Percentiles rank a stretch among this genome's conserved stretches.
These are phyloP conservation scores for Neosilurus hyrtlii DNA, from an alignment of 2,797 vertebrate genomes.

Conservation along the genomic window DNA sequence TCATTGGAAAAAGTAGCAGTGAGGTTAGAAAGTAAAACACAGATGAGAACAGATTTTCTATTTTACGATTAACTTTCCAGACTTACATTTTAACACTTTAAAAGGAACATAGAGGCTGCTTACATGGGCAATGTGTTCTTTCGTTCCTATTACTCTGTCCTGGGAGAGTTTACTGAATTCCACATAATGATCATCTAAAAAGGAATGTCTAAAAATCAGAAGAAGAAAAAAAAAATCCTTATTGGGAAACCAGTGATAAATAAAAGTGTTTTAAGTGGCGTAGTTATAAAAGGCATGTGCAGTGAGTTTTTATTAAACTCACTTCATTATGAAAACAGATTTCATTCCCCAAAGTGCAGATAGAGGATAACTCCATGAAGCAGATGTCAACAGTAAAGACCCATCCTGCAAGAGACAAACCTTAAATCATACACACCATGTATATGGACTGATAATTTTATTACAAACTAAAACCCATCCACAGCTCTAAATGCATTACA, in stretches of 20 bases:
- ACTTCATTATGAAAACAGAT: constrained; percentile 99
- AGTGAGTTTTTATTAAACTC: constrained; percentile 61
- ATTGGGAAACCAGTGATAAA: neutral
- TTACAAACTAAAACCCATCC: neutral
- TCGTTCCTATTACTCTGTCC: constrained; percentile 96
- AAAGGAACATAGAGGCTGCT: constrained; percentile 54
- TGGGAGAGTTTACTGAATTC: constrained; percentile 99
- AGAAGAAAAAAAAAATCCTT: constrained; percentile 33
- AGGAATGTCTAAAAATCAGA: constrained; percentile 88
- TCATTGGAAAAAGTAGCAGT: constrained; percentile 22
- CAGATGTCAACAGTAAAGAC: constrained; percentile 92
- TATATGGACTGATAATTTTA: no score
- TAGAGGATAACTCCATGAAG: constrained; percentile 95
- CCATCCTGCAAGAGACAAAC: constrained; percentile 80
- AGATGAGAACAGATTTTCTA: neutral
- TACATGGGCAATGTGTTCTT: constrained; percentile 93
- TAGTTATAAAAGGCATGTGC: no score
- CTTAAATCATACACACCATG: neutral
- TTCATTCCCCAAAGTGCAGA: constrained; percentile 99
- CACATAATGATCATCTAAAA: constrained; percentile 96
- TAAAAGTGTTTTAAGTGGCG: neutral
- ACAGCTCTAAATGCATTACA: neutral
- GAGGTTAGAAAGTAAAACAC: neutral
- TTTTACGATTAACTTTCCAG: neutral
- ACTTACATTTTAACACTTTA: neutral